A percentile compares a stretch with the other conserved stretches of the same genome.
Evolutionary conservation across 2,888 invertebrate species (phyloP).

Genomic region (Julus scandinavius): DNA sequence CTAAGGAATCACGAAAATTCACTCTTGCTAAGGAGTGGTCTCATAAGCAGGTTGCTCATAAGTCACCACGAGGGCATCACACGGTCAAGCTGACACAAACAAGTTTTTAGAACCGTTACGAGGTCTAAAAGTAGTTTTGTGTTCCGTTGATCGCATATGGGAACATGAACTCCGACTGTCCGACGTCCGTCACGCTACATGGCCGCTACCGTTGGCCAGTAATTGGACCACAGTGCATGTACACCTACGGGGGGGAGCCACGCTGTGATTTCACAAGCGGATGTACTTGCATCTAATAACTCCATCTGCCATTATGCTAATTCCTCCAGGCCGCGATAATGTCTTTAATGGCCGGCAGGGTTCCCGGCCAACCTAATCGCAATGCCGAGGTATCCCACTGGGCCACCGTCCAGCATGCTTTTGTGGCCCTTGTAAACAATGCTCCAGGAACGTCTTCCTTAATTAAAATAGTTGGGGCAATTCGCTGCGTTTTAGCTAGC

Average conservation of each 20-base stretch:
- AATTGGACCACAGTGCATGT: background rate
- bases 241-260: background rate
- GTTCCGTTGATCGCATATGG: background rate
- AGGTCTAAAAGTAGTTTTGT: background rate
- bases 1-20: too few species aligned
- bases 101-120: background rate
- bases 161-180: background rate
- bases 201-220: slow-evolving; percentile 3
- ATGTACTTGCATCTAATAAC: slow-evolving; percentile 21
- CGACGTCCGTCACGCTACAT: background rate
- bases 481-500: background rate
- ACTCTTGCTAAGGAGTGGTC: background rate
- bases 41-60: background rate
- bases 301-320: slow-evolving; percentile 24
- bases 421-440: background rate
- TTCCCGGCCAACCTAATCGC: slow-evolving; percentile 3
- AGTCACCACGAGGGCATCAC: background rate
- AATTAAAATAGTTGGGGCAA: background rate
- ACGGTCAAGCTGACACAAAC: background rate
- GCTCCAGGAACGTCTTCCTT: slow-evolving; percentile 9
- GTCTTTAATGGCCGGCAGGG: slow-evolving; percentile 16
- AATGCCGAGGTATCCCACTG: background rate
- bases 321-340: slow-evolving; percentile 10
- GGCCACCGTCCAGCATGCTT: background rate
- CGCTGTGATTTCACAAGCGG: background rate